Evolutionary conservation across 1,140 invertebrate genomes (phyloP), one percentile per base, ranked within the genome.

Genomic region (Tribolium castaneum): DNA sequence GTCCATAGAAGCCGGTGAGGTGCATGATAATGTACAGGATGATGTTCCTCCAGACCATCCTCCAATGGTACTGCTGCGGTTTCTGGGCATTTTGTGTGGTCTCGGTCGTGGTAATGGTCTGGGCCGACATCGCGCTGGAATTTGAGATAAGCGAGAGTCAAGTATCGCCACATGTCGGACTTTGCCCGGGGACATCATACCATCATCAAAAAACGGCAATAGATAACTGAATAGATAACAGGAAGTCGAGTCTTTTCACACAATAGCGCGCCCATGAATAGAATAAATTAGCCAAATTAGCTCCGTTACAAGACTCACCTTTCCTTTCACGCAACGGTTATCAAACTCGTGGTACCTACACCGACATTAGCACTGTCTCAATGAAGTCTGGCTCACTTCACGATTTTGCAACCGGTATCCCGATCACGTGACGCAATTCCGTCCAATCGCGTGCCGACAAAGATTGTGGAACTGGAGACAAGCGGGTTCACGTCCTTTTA

Each of bases 41-140:
- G n/a, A 80, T 80, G 45, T 83, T 84, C 16, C 72, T 80, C 82
- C 80, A 82, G 52, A 84, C 81, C 35, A 84, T 82, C n/a, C 77
- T 13, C 81, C 82, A 84, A 80, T 83, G 80, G 72, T 85, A 86
- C 49, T 80, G 56, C 2, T 78, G 79, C 25, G 1, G 25, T 22
- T 39, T 59, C 13, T 52, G 45, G 16, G 73, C n/a, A 77, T 49
- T 35, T 70, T 75, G 7, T 9, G 12, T 2, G 10, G 54, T n/a
- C 30, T 59, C 54, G 1, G 14, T 25, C 6, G 14, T 59, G 6
- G 19, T 22, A 9, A 22, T 59, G 6, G 19, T 59, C n/a, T 19
- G 54, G 6, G 19, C 54, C 19, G 54, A 59, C 54, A 25, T 59
- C 10, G 10, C 19, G 0, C 39, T 45, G 39, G 39, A 45, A 45